Percentiles rank a stretch among this genome's conserved stretches.
These are phyloP conservation scores for Nephrocerus scutellatus DNA, from an alignment of 2,888 invertebrate genomes.

Conservation along the genomic window DNA sequence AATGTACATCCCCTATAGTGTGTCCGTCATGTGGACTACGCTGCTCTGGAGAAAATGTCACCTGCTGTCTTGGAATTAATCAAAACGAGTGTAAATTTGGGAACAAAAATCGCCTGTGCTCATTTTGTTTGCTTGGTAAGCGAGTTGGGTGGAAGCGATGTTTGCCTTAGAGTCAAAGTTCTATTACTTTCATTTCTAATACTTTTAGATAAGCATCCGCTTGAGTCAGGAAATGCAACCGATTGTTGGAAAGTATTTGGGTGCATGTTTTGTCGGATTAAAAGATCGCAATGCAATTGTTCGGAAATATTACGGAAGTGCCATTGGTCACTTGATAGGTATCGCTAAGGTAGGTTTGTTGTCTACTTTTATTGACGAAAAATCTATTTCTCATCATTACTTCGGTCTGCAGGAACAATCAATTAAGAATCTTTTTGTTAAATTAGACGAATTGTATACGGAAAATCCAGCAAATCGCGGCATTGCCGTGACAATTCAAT, in stretches of 20 bases:
- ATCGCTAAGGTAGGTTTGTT: conserved; percentile 61
- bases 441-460: conserved; percentile 53
- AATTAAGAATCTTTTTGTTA: conserved; percentile 54
- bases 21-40: conserved; percentile 66
- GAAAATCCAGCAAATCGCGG: conserved; percentile 70
- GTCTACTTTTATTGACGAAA: conserved; percentile 51
- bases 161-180: neutral
- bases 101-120: conserved; percentile 74
- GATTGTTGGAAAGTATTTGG: conserved; percentile 54
- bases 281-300: conserved; percentile 78
- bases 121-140: conserved; percentile 69
- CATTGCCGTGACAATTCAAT: conserved; percentile 67
- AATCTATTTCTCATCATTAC: conserved; percentile 55
- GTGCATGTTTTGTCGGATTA: conserved; percentile 60
- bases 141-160: neutral
- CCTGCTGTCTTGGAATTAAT: conserved; percentile 77
- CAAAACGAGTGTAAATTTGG: conserved; percentile 70
- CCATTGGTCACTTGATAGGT: conserved; percentile 77
- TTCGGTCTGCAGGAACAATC: conserved; percentile 48
- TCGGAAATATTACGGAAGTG: conserved; percentile 74
- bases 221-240: conserved; percentile 53
- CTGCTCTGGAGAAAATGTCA: conserved; percentile 69
- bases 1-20: too few species aligned
- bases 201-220: conserved; percentile 45
- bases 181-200: conserved; percentile 3